Evolutionary conservation across 2,113 vertebrate genomes (phyloP).

Genomic region (Candoia aspera): DNA sequence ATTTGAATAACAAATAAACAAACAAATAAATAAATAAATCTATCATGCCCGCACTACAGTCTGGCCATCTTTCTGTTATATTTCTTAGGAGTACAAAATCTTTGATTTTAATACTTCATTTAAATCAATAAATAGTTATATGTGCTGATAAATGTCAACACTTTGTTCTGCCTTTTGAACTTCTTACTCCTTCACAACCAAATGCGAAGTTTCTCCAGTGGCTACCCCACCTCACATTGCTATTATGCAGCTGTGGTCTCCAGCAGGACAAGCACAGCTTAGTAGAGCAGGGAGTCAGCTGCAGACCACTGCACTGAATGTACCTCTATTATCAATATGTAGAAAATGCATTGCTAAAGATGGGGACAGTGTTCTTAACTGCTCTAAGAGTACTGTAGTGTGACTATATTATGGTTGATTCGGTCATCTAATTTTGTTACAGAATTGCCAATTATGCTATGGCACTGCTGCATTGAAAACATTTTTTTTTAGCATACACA

Average conservation of each 20-base stretch:
- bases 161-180: background rate
- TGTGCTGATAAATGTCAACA: conserved; percentile 39
- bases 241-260: conserved; percentile 11
- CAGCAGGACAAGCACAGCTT: conserved; percentile 21
- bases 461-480: background rate
- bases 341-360: conserved; percentile 8
- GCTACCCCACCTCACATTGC: background rate
- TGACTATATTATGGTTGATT: conserved; percentile 8
- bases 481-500: conserved; percentile 16
- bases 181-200: conserved; percentile 19
- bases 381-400: background rate
- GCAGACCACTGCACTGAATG: background rate
- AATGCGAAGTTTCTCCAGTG: background rate
- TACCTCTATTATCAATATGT: background rate
- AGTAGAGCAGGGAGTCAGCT: background rate
- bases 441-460: conserved; percentile 17
- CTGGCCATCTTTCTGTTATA: background rate
- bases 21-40: too few species aligned
- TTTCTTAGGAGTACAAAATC: background rate
- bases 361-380: conserved; percentile 12
- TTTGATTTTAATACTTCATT: background rate
- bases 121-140: background rate
- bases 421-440: background rate
- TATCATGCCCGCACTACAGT: background rate
- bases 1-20: too few species aligned